Base-by-base conservation (phyloP, 1,140 invertebrate species). In the Adelges cooleyi region DNA sequence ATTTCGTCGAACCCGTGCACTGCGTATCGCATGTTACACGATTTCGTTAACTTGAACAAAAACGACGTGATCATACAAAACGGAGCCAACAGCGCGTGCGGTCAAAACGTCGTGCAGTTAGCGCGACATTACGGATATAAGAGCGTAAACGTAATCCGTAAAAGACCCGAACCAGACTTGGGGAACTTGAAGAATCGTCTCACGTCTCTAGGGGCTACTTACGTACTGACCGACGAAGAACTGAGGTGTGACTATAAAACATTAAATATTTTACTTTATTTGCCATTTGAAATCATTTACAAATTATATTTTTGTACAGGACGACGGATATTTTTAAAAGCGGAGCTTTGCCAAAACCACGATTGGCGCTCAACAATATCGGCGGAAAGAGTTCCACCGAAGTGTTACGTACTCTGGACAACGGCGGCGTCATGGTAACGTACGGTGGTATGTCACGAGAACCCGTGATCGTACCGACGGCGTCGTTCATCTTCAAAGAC, bases 361-460 rank as follows among this genome's bases (percentile, higher is more conserved):
- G 84, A 70, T 77, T 99, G 18, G 95, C 87, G 4, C 76, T 99
- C 4, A 98, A 99, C 75, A 96, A 95, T 79, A 87, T 99, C 18
- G 93, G 95, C 56, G 96, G 96, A 1, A 86, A 91, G 74, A 91
- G 82, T 77, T 85, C 88, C 6, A 80, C 89, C 10, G 90, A 95
- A 75, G 77, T 97, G 68, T 73, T 90, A 20, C 81, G 90, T 23
- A 82, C 86, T 71, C 76, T 97, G 51, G 80, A 78, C 27, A 75
- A 86, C 68, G 79, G 82, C 69, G 88, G 90, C 2, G 78, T 83
- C 1, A 84, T 97, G 80, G 91, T 98, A 0, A 98, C 95, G n/a
- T 98, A 98, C 77, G 96, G 95, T 18, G 95, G 90, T 29, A 98
- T 99, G 95, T 93, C 92, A 0, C 82, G 87, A 67, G 87, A 96